A percentile compares a stretch with the other conserved stretches of the same genome.
Conservation (phyloP, 2,113 vertebrate species). For the Lathamus discolor region DNA sequence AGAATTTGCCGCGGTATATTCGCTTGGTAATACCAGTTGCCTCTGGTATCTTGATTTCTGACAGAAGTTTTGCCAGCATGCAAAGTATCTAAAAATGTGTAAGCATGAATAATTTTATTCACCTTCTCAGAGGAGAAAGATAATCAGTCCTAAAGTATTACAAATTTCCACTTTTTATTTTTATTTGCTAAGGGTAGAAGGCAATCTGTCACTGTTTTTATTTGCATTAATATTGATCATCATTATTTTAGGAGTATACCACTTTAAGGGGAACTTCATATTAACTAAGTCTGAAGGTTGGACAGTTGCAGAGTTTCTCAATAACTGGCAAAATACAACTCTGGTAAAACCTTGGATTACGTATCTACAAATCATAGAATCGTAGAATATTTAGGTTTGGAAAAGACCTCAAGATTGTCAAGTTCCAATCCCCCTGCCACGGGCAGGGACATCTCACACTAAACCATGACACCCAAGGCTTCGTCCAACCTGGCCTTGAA, state of each 20-base stretch:
- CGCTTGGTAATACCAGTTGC: too few species aligned
- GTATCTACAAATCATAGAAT: not conserved
- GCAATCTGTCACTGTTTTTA: not conserved
- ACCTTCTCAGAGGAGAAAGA: not conserved
- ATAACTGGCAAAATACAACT: not conserved
- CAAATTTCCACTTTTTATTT: not conserved
- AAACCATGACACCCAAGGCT: too few species aligned
- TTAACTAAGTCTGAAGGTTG: not conserved
- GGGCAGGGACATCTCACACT: too few species aligned
- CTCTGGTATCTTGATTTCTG: not conserved
- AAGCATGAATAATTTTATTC: not conserved
- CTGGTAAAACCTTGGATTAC: not conserved
- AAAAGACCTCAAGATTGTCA: not conserved
- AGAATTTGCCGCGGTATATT: not conserved
- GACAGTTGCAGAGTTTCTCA: not conserved
- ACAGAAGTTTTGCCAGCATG: not conserved
- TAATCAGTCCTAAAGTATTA: not conserved
- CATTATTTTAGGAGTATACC: not conserved
- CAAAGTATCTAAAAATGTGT: not conserved
- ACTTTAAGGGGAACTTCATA: not conserved
- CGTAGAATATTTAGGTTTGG: not conserved
- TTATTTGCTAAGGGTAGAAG: not conserved
- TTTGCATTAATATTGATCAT: not conserved
- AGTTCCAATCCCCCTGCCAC: not conserved
- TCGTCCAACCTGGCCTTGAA: too few species aligned